Percentiles rank a stretch among this genome's conserved stretches.
Evolutionary conservation across 2,113 vertebrate genomes (phyloP).

Genomic region (Columbina picui): DNA sequence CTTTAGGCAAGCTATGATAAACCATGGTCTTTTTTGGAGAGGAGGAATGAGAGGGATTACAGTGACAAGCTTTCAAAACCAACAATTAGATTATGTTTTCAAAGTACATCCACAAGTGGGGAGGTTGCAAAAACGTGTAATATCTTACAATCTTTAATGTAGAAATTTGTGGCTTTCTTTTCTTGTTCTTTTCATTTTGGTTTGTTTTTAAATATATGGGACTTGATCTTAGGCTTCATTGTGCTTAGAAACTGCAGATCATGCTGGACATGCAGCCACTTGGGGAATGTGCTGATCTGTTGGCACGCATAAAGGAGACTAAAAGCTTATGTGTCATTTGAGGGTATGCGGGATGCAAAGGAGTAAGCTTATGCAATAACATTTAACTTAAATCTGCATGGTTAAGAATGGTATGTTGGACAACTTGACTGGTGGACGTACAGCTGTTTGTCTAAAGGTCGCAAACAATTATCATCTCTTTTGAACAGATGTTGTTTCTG

Average conservation of each 20-base stretch:
- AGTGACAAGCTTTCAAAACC: slow-evolving; percentile 56
- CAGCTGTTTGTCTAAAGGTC: background rate
- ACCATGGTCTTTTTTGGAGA: slow-evolving; percentile 21
- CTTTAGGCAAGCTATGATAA: slow-evolving; percentile 35
- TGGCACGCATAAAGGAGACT: background rate
- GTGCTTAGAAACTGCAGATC: background rate
- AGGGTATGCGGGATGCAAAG: background rate
- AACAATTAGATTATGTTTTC: slow-evolving; percentile 58
- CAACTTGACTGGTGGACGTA: background rate
- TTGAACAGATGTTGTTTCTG: background rate
- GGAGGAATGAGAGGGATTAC: slow-evolving; percentile 40
- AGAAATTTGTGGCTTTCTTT: slow-evolving; percentile 60
- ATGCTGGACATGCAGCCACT: background rate
- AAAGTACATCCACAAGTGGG: background rate
- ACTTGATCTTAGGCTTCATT: background rate
- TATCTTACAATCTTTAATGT: slow-evolving; percentile 26
- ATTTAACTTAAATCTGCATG: background rate
- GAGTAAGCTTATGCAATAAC: background rate
- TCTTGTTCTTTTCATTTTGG: slow-evolving; percentile 42
- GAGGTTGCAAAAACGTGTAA: background rate
- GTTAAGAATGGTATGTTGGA: background rate
- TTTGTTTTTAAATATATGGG: slow-evolving; percentile 30
- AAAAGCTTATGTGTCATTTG: background rate
- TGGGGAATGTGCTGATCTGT: slow-evolving; percentile 31
- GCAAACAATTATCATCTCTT: background rate